Evolutionary conservation across 35 echinoderm and acorn worm genomes (phyloP).

Genomic region (Apostichopus japonicus): DNA sequence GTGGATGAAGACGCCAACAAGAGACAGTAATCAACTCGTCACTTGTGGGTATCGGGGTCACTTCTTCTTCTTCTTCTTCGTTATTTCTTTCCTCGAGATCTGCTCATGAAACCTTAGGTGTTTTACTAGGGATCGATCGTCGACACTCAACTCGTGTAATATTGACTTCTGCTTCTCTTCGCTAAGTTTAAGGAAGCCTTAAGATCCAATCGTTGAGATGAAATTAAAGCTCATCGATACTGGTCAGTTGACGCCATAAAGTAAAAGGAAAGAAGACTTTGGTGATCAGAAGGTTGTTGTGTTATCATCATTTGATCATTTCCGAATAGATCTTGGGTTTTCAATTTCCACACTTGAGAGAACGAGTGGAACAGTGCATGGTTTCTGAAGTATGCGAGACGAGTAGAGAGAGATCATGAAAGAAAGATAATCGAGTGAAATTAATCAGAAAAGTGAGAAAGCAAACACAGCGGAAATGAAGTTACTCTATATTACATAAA

Average conservation of each 20-base stretch:
- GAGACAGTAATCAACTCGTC: background rate
- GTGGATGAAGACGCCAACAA: background rate
- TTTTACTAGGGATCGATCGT: background rate
- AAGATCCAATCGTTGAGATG: background rate
- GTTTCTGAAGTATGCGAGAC: too few relatives aligned
- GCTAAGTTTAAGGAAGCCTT: background rate
- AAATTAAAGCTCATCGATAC: background rate
- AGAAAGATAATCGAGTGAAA: too few relatives aligned
- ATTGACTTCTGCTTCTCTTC: background rate
- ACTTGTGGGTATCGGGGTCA: background rate
- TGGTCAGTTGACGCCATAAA: background rate
- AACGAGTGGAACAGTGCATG: too few relatives aligned
- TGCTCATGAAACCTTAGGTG: background rate
- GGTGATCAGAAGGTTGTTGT: background rate
- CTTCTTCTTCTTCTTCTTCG: background rate
- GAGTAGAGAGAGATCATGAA: too few relatives aligned
- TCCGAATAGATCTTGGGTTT: background rate
- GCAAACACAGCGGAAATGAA: too few relatives aligned
- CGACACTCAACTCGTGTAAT: background rate
- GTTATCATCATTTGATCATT: background rate
- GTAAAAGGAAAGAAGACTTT: background rate
- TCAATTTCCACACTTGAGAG: too few relatives aligned
- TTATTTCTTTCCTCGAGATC: background rate
- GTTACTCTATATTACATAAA: too few relatives aligned
- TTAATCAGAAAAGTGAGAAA: too few relatives aligned